Conservation (phyloP, 2,113 vertebrate genomes). For the Tyto alba region DNA sequence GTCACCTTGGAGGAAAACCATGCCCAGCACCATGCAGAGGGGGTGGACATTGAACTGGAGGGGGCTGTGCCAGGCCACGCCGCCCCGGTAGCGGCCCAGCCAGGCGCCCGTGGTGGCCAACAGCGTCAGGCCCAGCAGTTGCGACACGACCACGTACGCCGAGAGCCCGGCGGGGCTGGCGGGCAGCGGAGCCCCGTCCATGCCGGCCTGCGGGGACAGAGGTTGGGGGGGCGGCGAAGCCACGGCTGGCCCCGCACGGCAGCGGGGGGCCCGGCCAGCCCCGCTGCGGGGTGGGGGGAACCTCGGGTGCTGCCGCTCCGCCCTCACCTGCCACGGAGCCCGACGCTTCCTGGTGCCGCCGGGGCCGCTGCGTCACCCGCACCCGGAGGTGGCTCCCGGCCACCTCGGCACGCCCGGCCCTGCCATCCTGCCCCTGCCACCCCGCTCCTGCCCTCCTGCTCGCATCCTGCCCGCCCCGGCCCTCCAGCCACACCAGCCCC, state of each 20-base stretch:
- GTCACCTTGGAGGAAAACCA: conserved; percentile 91
- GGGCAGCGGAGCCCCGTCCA: conserved; percentile 62
- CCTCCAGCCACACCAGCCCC: not conserved
- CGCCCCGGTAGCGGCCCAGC: conserved; percentile 86
- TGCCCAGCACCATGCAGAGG: conserved; percentile 91
- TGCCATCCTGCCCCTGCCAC: not conserved
- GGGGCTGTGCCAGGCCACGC: conserved; percentile 83
- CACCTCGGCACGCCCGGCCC: not conserved
- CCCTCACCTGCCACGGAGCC: not conserved
- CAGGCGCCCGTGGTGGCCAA: conserved; percentile 83
- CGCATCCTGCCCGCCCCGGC: not conserved
- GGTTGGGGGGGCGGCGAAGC: not conserved
- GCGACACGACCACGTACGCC: conserved; percentile 79
- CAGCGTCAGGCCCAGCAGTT: conserved; percentile 81
- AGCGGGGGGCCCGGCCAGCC: not conserved
- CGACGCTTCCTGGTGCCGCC: not conserved
- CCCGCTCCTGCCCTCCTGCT: not conserved
- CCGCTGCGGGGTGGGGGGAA: accelerated
- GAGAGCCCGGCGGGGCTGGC: conserved; percentile 53
- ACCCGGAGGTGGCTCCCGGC: not conserved
- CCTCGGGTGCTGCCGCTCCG: not conserved
- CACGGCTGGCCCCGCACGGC: not conserved
- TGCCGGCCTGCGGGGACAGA: conserved; percentile 38
- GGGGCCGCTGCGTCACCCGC: not conserved
- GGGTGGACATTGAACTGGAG: conserved; percentile 90